Base-by-base conservation (phyloP, 1,140 invertebrate genomes). In the Ostrea edulis region DNA sequence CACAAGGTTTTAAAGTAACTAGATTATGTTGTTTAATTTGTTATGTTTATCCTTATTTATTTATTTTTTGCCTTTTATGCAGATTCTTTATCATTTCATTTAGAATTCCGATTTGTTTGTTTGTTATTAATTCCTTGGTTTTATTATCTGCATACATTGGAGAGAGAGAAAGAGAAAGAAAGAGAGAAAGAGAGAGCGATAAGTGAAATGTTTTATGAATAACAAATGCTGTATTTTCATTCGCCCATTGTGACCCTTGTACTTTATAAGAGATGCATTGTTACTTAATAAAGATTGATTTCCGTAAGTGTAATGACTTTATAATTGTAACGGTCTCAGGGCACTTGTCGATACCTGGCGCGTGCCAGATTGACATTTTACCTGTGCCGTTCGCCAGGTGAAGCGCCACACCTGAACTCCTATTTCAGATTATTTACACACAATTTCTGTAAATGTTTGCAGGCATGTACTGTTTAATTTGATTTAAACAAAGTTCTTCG, bases 261-360 rank as follows among this genome's bases (percentile, higher is more conserved):
- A 62, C 58, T 35, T 77, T 77, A 25, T 77, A 17, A 77, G 29
- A 29, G 68, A 77, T 77, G 68, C 68, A 9, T 77, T 77, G 68
- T 77, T 77, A 77, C 68, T 77, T 77, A 77, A 77, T 77, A 77
- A 77, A 77, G 68, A 77, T 77, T 29, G 68, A 77, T 77, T 29
- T 35, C 29, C 12, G 35, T 35, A 29, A 8, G 29, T 29, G 68
- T 77, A 35, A 77, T 29, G 68, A 35, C 22, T 77, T 77, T 77
- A 77, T 25, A 77, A 77, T 77, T 77, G 25, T 29, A 77, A 77
- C 22, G 68, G 25, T 29, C 68, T 17, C 14, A 29, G 5, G 68
- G 11, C 22, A 35, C 68, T 77, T 77, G 22, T 25, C 29, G 25
- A 35, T 77, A 14, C 25, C 22, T 29, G 68, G 25, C 68, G 68